Evolutionary conservation across 2,113 vertebrate genomes (phyloP), one percentile per base, ranked within the genome.

Genomic region (Stercorarius parasiticus): DNA sequence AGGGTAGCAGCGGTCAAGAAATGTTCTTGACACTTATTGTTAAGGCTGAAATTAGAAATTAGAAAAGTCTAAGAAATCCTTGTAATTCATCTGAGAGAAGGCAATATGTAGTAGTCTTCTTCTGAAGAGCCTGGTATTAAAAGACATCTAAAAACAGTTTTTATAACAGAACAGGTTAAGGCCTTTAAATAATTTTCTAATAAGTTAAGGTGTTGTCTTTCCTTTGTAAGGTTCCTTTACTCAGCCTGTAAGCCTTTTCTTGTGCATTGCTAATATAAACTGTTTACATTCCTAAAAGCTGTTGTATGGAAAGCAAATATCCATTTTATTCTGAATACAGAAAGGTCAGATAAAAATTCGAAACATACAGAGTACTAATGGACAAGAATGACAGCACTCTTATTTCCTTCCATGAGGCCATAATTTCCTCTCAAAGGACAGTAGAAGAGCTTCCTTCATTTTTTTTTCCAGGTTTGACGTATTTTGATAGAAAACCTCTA

Each of bases 1-100:
- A 2, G 4, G 1, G 14, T 40, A 67, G 2, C 11, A 85, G 26
- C 0, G 0, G 14, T 72, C 36, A 85, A 52, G n/a, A 92, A 56
- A 34, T 15, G 15, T 67, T 71, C 17, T 20, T 92, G 53, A 50
- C 6, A 11, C 7, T 36, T 95, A 32, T 26, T 79, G 30, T 3
- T 38, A 65, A 72, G 22, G 15, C 5, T 88, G 30, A 79, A 56
- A 79, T 56, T 45, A 61, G 11, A 85, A 92, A 65, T 56, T 10
- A 72, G 49, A 76, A 8, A 32, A 27, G 5, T 27, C n/a, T 70
- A 49, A 72, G 21, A 79, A 77, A 42, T 1, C 4, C 5, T 42
- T 38, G 8, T 25, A 71, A 47, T 32, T 70, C 11, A 53, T 26
- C 22, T 49, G 29, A 59, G 15, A 87, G 25, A 62, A 49, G 4